Conservation (phyloP, 30 jellyfish, hydroid and myxozoan genomes). For the Mastigias papua region DNA sequence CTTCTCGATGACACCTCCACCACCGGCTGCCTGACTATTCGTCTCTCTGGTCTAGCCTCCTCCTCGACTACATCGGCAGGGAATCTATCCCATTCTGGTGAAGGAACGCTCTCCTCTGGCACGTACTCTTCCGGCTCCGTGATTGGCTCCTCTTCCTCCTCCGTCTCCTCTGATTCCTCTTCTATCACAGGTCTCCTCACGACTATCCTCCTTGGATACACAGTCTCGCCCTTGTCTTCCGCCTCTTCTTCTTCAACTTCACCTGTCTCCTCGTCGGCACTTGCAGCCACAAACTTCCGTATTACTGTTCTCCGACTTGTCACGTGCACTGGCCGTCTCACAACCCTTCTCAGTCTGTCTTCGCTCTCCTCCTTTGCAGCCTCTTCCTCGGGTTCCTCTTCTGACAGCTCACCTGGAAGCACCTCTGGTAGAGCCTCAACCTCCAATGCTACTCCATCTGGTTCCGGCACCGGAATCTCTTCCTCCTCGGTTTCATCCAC, state of each 20-base stretch:
- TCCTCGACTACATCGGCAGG: constrained; percentile 36
- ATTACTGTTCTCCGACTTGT: constrained; percentile 70
- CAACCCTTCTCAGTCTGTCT: constrained; percentile 59
- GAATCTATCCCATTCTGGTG: constrained; percentile 4
- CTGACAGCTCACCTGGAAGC: constrained; percentile 38
- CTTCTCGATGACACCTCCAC: constrained; percentile 39
- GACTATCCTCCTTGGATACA: constrained; percentile 55
- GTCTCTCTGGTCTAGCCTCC: constrained; percentile 30
- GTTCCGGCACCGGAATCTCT: constrained; percentile 45
- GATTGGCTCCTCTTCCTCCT: constrained; percentile 24
- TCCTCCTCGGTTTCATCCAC: constrained; percentile 38
- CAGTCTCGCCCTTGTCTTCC: constrained; percentile 50
- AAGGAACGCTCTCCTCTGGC: constrained; percentile 46
- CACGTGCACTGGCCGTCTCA: constrained; percentile 72
- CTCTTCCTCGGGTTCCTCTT: constrained; percentile 24
- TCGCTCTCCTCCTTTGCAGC: constrained; percentile 11
- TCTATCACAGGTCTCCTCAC: constrained; percentile 47
- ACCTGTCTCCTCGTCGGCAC: constrained; percentile 63
- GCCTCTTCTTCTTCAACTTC: constrained; percentile 41
- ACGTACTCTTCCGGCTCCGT: constrained; percentile 51
- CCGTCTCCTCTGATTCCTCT: not conserved
- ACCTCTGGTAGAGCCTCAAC: constrained; percentile 45
- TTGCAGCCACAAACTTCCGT: constrained; percentile 58
- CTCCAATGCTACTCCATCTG: constrained; percentile 55
- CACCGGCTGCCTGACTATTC: constrained; percentile 57